phyloP scores from a whole-genome alignment of 2,888 invertebrate species.

The Protonemura montana region DNA sequence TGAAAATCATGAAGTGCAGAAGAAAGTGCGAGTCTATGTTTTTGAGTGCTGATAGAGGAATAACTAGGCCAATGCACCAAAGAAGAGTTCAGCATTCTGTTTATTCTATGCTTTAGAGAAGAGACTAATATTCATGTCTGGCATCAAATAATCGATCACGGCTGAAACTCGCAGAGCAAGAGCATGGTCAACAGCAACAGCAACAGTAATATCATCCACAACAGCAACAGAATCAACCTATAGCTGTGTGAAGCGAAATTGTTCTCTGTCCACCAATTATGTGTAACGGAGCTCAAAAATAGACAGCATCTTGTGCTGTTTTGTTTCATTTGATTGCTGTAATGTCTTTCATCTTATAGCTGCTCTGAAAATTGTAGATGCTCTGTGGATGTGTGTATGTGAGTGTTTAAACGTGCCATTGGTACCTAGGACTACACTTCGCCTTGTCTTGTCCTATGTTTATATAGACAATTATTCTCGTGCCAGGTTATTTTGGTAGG shows the following conservation, averaged over 20 bases:
- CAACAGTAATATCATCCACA: not conserved
- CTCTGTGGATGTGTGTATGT: no score
- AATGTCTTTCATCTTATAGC: not conserved
- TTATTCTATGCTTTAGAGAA: constrained; percentile 7
- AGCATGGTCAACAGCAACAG: no score
- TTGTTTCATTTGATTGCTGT: not conserved
- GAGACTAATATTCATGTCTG: not conserved
- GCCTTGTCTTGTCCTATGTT: no score
- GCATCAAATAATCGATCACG: not conserved
- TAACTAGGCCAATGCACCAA: not conserved
- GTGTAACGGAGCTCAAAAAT: constrained; percentile 4
- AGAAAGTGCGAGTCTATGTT: not conserved
- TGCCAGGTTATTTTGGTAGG: no score
- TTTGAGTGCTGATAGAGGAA: not conserved
- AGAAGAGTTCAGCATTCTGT: not conserved
- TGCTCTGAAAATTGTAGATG: not conserved
- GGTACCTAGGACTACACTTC: no score
- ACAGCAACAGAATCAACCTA: not conserved
- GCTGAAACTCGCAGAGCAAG: no score
- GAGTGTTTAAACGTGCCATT: no score
- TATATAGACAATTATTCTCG: no score
- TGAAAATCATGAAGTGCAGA: not conserved
- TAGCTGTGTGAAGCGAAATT: not conserved
- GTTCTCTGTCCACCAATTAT: not conserved
- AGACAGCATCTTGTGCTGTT: not conserved